phyloP scores from a whole-genome alignment of 2,888 invertebrate genomes.

The Mamestra brassicae region DNA sequence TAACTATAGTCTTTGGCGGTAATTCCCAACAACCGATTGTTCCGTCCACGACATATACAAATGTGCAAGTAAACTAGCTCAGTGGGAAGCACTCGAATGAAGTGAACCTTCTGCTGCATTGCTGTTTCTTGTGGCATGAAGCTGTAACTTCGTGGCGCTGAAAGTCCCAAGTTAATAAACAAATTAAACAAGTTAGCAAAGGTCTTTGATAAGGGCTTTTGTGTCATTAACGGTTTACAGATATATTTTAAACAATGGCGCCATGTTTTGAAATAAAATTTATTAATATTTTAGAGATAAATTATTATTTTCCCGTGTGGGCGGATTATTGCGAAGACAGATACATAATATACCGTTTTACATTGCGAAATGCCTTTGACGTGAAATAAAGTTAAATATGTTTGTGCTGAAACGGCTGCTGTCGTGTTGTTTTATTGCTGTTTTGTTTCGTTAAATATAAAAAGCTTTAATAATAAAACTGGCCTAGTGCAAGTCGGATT shows the following conservation, averaged over 20 bases:
- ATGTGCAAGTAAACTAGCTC: background rate
- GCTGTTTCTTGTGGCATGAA: background rate
- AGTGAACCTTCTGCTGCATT: constrained; percentile 8
- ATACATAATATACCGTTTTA: background rate
- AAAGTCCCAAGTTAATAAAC: constrained; percentile 67
- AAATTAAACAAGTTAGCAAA: constrained; percentile 69
- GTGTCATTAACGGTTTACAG: constrained; percentile 52
- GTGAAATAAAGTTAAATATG: constrained; percentile 13
- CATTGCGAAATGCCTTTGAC: constrained; percentile 15
- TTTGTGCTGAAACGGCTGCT: background rate
- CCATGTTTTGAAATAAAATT: constrained; percentile 20
- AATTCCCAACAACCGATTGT: background rate
- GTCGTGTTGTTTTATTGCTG: background rate
- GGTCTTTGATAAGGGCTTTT: constrained; percentile 60
- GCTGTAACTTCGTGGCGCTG: constrained; percentile 41
- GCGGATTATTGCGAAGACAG: constrained; percentile 6
- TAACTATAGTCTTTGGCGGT: background rate
- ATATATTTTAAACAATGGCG: constrained; percentile 43
- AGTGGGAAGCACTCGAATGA: background rate
- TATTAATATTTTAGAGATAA: constrained; percentile 12
- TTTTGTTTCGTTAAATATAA: background rate
- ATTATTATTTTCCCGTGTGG: constrained; percentile 9
- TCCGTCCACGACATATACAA: background rate
- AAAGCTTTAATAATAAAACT: background rate
- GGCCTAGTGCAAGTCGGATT: too few species aligned